Conservation (phyloP, 2,888 invertebrate species). For the Melikaiella ostensackeni region DNA sequence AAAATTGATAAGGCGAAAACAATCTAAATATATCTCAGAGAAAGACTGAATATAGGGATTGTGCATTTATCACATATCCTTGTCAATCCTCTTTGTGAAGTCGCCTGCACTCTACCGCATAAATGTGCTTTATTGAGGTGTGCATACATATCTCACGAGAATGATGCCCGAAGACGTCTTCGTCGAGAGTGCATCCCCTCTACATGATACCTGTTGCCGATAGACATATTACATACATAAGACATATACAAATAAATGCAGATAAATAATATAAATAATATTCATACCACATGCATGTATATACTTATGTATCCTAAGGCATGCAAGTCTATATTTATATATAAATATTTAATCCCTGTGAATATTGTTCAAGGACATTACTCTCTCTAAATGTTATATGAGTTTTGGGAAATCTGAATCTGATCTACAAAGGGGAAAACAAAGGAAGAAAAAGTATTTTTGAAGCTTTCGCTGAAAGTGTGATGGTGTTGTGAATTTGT, state of each 20-base stretch:
- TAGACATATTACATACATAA: neutral
- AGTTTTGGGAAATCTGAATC: neutral
- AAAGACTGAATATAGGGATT: neutral
- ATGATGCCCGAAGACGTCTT: neutral
- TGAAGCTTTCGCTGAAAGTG: neutral
- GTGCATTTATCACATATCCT: slow-evolving; percentile 3
- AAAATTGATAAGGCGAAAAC: neutral
- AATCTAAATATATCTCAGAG: neutral
- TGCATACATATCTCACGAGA: neutral
- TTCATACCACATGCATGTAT: neutral
- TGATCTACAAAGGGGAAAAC: neutral
- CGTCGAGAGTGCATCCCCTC: neutral
- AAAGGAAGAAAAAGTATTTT: neutral
- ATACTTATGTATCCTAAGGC: neutral
- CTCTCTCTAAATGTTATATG: neutral
- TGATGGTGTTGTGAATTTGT: neutral
- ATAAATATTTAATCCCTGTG: neutral
- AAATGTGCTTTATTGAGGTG: neutral
- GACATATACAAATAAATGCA: neutral
- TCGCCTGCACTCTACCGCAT: neutral
- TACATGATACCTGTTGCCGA: slow-evolving; percentile 1
- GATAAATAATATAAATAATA: neutral
- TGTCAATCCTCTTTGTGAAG: neutral
- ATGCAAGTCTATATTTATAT: slow-evolving; percentile 27
- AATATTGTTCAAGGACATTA: neutral